Base-by-base conservation (phyloP, 92 coral and sea anemone species). In the Bergia sp. region DNA sequence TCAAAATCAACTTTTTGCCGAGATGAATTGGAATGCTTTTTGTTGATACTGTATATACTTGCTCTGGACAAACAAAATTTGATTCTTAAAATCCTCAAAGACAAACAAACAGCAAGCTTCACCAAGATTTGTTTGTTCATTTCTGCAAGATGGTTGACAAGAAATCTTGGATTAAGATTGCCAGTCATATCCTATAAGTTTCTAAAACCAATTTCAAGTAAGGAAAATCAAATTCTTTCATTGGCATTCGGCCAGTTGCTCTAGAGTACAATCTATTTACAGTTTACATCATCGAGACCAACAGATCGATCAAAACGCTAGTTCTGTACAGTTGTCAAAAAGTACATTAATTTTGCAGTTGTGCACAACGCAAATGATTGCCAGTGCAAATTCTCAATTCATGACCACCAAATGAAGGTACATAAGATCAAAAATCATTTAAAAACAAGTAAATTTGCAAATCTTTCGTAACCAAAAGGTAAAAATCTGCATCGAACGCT, bases 51-150 rank as follows among this genome's bases (percentile, higher is more conserved):
- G 15, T 16, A 20, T 3, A 2, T 80, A 50, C 49, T 80, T 37
- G 73, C 10, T 55, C 72, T 36, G 42, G 5, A 40, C 85, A 80
- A 80, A 80, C 72, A 80, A 15, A 80, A 55, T 21, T 77, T 3
- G 82, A 49, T 79, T 29, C 37, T 45, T 23, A 43, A 80, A 53
- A 80, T 16, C 37, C 29, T 3, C 82, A 57, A 80, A 80, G 20
- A 77, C 13, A 55, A 80, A 80, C 49, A 80, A 39, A 38, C 8
- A 49, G 40, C 85, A 37, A 38, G 15, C 39, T 80, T 49, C 49
- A 37, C 29, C 6, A 15, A 80, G 13, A 13, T 1, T 49, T 12
- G 21, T 21, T 29, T 4, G 49, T 23, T 53, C 44, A 37, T 0
- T 16, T 55, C 29, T 18, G 42, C 44, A 80, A 55, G 67, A 11